Conservation (phyloP, 2,888 invertebrate genomes). For the Dyspetes luteomarginatus region DNA sequence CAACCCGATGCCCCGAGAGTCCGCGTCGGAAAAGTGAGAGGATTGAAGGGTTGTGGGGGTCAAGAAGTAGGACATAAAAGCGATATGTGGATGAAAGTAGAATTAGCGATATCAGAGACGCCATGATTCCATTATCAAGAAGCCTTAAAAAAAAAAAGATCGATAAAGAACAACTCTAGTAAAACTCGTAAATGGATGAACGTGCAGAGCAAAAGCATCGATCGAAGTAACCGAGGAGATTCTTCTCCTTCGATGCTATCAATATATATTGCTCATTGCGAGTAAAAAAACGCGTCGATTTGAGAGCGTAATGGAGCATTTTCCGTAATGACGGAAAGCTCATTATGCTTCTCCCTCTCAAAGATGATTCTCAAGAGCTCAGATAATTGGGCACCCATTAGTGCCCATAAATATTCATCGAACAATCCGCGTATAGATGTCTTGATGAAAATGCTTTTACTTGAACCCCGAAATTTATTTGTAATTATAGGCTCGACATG, state of each 20-base stretch:
- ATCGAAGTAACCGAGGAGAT: too few species aligned
- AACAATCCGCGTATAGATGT: conserved; percentile 19
- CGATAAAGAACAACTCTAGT: too few species aligned
- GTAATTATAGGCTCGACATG: conserved; percentile 15
- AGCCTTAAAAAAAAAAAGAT: too few species aligned
- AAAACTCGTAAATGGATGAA: too few species aligned
- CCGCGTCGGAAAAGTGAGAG: conserved; percentile 38
- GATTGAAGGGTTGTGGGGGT: conserved; percentile 10
- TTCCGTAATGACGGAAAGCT: conserved; percentile 8
- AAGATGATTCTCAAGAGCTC: conserved; percentile 20
- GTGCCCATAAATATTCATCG: conserved; percentile 28
- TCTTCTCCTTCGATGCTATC: too few species aligned
- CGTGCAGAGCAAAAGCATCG: too few species aligned
- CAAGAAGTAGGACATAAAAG: conserved; percentile 24
- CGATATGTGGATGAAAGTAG: conserved; percentile 35
- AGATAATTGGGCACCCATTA: conserved; percentile 48
- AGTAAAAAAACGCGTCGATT: too few species aligned
- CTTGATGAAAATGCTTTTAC: conserved; percentile 3
- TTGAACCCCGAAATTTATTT: conserved; percentile 37
- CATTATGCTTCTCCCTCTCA: background rate
- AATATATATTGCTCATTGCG: too few species aligned
- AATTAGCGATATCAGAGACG: conserved; percentile 30
- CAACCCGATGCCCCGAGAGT: conserved; percentile 26
- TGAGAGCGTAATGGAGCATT: background rate
- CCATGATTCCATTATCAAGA: background rate